phyloP scores from a whole-genome alignment of 2,113 vertebrate species.

The Cryptotis parvus region DNA sequence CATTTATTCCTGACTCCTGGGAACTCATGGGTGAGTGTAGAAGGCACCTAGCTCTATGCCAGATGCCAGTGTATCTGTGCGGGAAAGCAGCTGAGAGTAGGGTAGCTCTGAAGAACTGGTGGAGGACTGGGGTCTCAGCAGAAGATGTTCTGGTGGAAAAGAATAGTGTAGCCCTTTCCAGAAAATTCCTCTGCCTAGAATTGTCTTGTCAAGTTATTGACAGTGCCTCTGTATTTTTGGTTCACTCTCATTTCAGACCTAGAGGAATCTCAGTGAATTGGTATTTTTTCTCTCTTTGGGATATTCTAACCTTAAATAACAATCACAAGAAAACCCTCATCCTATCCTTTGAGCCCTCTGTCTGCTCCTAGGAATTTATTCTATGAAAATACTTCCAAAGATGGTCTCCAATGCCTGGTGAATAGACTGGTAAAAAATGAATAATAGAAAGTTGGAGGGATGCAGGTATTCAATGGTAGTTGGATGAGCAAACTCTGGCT shows the following conservation, averaged over 20 bases:
- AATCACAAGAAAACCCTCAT: not conserved
- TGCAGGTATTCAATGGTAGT: not conserved
- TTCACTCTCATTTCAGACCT: slow-evolving; percentile 32
- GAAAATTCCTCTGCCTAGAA: slow-evolving; percentile 50
- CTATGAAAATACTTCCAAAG: slow-evolving; percentile 17
- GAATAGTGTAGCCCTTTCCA: slow-evolving; percentile 45
- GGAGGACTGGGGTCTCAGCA: not conserved
- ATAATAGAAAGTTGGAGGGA: not conserved
- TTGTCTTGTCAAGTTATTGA: slow-evolving; percentile 25
- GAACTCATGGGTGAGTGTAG: not conserved
- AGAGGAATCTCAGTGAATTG: not conserved
- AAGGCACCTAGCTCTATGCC: not conserved
- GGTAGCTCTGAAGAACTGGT: not conserved
- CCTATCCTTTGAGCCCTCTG: not conserved
- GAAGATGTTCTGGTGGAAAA: slow-evolving; percentile 35
- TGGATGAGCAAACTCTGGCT: not conserved
- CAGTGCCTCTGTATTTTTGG: slow-evolving; percentile 30
- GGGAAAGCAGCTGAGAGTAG: not conserved
- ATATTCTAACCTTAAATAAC: slow-evolving; percentile 33
- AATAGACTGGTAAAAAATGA: not conserved
- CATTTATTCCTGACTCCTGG: not conserved
- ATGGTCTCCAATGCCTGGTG: slow-evolving; percentile 21
- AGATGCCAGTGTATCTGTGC: not conserved
- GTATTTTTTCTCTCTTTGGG: slow-evolving; percentile 29
- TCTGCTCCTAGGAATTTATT: not conserved